Percentiles rank a stretch among this genome's conserved stretches.
Conservation (phyloP, 2,113 vertebrate species). For the Dolichotis patagonum region DNA sequence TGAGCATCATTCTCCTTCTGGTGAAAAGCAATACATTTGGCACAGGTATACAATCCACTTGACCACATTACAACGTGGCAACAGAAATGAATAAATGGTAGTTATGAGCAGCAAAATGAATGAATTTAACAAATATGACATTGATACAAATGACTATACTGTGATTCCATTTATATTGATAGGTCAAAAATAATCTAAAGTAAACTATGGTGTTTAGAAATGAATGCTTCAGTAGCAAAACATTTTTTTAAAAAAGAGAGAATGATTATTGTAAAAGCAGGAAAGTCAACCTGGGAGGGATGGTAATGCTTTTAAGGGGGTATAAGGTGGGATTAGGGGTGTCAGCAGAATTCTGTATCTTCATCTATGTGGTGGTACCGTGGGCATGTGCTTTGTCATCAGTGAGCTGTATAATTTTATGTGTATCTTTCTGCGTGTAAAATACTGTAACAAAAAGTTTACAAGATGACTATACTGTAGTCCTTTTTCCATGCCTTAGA, state of each 20-base stretch:
- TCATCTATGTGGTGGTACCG: background rate
- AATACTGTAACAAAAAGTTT: background rate
- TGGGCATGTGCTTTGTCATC: background rate
- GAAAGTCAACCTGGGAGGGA: background rate
- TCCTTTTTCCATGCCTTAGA: background rate
- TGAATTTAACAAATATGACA: background rate
- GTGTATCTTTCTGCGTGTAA: background rate
- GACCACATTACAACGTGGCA: background rate
- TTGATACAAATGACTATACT: background rate
- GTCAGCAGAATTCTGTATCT: background rate
- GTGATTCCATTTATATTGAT: background rate
- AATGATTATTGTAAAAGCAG: background rate
- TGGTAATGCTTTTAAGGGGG: background rate
- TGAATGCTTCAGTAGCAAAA: background rate
- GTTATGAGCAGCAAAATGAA: background rate
- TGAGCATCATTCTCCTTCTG: background rate
- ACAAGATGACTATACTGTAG: background rate
- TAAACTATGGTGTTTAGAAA: background rate
- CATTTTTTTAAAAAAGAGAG: background rate
- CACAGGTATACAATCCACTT: background rate
- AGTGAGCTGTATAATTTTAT: background rate
- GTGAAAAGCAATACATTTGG: background rate
- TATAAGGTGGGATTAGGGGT: rapidly evolving
- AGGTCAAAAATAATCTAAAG: background rate
- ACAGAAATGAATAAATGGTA: background rate